Conservation (phyloP, 2,797 vertebrate species). For the Eospalax fontanierii region DNA sequence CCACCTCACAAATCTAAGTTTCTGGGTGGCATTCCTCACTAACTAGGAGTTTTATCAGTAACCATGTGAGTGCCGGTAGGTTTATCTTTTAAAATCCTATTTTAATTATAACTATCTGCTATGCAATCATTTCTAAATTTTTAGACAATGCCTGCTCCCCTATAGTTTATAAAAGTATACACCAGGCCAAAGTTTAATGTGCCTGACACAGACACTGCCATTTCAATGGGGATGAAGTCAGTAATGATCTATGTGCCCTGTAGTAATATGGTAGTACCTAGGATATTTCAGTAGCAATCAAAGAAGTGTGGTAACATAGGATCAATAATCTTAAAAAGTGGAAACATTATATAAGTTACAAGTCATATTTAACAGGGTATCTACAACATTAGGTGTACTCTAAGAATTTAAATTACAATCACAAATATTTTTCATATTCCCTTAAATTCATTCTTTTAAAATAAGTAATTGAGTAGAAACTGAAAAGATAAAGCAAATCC, state of each 20-base stretch:
- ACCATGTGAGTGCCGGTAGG: neutral
- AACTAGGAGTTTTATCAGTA: neutral
- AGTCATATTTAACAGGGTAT: neutral
- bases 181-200: neutral
- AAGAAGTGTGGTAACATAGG: neutral
- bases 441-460: conserved; percentile 62
- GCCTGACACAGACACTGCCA: neutral
- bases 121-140: neutral
- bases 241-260: neutral
- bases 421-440: conserved; percentile 43
- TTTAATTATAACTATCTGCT: neutral
- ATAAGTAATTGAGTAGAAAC: neutral
- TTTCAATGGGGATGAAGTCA: neutral
- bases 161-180: neutral
- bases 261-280: neutral
- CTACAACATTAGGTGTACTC: neutral
- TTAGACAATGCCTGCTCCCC: neutral
- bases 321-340: neutral
- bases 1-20: neutral
- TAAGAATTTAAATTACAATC: neutral
- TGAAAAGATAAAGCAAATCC: neutral
- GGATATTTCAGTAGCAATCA: conserved; percentile 27
- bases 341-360: neutral
- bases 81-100: neutral
- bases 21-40: neutral